phyloP scores from a whole-genome alignment of 1,140 invertebrate genomes.

The Eurosta solidaginis region DNA sequence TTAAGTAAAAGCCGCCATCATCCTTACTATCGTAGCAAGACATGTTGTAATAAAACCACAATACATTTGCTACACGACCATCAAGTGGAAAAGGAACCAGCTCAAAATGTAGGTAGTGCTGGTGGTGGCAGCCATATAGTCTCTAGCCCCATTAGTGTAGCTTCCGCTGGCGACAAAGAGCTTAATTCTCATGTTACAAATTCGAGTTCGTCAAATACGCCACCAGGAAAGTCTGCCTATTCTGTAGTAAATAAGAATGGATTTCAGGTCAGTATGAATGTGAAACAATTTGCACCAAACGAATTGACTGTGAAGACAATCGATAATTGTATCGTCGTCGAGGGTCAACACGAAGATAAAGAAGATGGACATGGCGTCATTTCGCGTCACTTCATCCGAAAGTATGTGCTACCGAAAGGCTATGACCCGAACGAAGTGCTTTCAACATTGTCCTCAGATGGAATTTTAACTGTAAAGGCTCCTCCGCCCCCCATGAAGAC shows the following conservation, averaged over 20 bases:
- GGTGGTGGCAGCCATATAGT: constrained; percentile 25
- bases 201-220: constrained; percentile 5
- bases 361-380: constrained; percentile 68
- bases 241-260: constrained; percentile 57
- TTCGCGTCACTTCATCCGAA: constrained; percentile 71
- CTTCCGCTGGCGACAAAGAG: constrained; percentile 15
- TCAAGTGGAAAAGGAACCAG: constrained; percentile 48
- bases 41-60: constrained; percentile 50
- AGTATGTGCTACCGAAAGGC: constrained; percentile 73
- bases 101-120: constrained; percentile 22
- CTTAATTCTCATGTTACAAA: background rate
- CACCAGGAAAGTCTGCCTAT: constrained; percentile 44
- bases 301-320: constrained; percentile 78
- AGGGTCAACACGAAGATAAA: constrained; percentile 74
- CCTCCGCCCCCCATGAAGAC: constrained; percentile 63
- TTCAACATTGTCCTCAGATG: constrained; percentile 75
- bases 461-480: constrained; percentile 71
- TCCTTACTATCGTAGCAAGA: constrained; percentile 50
- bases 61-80: constrained; percentile 32
- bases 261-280: constrained; percentile 70
- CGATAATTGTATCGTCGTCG: constrained; percentile 70
- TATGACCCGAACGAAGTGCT: constrained; percentile 68
- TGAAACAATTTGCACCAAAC: constrained; percentile 73
- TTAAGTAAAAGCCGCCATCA: constrained; percentile 47
- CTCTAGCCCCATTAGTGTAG: background rate